Evolutionary conservation across 1,140 invertebrate species (phyloP).

Genomic region (Drosophila kikkawai): DNA sequence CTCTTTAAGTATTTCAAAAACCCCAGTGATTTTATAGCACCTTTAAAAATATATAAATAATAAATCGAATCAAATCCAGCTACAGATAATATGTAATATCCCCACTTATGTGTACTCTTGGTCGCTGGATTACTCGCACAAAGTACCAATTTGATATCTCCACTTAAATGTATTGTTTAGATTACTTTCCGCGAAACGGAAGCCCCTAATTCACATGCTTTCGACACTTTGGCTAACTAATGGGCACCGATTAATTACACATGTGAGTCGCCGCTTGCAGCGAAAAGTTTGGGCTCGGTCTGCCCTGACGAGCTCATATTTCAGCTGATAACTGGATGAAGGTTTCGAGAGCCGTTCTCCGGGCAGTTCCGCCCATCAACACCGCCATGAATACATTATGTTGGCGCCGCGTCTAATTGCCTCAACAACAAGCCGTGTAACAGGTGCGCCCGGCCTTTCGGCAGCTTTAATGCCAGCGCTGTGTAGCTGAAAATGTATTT

Average conservation of each 20-base stretch:
- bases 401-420: constrained; percentile 63
- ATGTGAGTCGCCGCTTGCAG: constrained; percentile 31
- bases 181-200: neutral
- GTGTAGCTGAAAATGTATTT: constrained; percentile 75
- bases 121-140: neutral
- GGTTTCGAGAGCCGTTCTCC: constrained; percentile 18
- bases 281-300: constrained; percentile 17
- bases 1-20: too few relatives aligned
- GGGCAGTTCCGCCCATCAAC: constrained; percentile 18
- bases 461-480: constrained; percentile 35
- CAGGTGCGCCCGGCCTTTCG: constrained; percentile 55
- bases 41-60: neutral
- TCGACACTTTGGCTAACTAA: constrained; percentile 43
- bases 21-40: too few relatives aligned
- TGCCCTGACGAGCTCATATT: constrained; percentile 58
- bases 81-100: neutral
- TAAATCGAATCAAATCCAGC: neutral
- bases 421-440: constrained; percentile 51
- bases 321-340: constrained; percentile 68
- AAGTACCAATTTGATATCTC: constrained; percentile 7
- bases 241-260: constrained; percentile 72
- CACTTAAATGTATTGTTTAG: neutral
- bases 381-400: constrained; percentile 69
- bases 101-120: neutral
- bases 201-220: constrained; percentile 1